A percentile compares a stretch with the other conserved stretches of the same genome.
These are phyloP conservation scores for Pristionchus mayeri DNA, from an alignment of 2,888 invertebrate genomes.

Conservation along the genomic window DNA sequence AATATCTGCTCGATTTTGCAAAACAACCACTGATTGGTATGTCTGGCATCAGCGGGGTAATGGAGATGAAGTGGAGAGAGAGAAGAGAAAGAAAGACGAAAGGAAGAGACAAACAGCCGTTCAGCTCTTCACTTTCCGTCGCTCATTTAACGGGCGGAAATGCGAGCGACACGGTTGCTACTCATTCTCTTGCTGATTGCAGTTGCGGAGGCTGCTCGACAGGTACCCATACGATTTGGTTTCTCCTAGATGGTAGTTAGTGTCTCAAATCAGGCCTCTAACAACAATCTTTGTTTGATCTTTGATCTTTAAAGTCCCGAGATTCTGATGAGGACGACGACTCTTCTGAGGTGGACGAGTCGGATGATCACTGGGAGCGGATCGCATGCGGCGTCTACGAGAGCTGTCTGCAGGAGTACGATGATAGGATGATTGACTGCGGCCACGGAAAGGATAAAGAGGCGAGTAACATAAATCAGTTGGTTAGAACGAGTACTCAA, in stretches of 20 bases:
- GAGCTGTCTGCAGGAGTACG: slow-evolving; percentile 42
- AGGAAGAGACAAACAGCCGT: slow-evolving; percentile 52
- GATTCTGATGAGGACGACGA: slow-evolving; percentile 9
- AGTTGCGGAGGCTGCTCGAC: not conserved
- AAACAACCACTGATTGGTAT: no score
- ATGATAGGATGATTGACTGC: slow-evolving; percentile 31
- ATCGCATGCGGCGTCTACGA: slow-evolving; percentile 27
- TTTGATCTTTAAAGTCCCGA: not conserved
- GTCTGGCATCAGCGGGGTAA: not conserved
- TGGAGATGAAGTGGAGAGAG: slow-evolving; percentile 23
- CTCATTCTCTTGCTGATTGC: not conserved
- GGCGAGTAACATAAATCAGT: no score
- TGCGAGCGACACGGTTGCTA: slow-evolving; percentile 5
- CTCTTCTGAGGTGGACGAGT: slow-evolving; percentile 39
- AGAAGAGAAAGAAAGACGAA: slow-evolving; percentile 48
- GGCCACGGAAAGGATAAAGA: slow-evolving; percentile 45
- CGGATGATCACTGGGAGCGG: slow-evolving; percentile 19
- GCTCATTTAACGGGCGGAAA: slow-evolving; percentile 30
- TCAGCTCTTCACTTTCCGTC: not conserved
- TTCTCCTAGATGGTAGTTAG: not conserved
- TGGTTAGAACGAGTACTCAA: no score
- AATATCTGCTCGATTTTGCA: no score
- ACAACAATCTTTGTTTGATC: not conserved
- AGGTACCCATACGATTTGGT: no score
- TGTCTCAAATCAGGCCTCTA: not conserved